phyloP scores from a whole-genome alignment of 2,113 vertebrate species.

The Cephalopholis sonnerati region DNA sequence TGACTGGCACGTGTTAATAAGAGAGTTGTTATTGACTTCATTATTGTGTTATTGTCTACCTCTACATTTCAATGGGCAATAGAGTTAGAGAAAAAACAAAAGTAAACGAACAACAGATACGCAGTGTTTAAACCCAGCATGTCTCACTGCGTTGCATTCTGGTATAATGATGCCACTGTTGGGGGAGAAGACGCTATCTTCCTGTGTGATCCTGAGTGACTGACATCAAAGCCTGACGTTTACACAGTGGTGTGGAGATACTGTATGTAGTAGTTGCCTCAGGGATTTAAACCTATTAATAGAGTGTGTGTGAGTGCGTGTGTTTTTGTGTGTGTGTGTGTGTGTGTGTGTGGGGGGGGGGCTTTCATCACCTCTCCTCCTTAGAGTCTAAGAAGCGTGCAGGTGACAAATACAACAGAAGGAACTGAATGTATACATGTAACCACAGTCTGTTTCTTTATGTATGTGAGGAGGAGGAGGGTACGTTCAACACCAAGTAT shows the following conservation, averaged over 20 bases:
- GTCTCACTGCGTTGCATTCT: conserved; percentile 5
- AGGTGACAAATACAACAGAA: conserved; percentile 18
- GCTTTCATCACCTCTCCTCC: conserved; percentile 11
- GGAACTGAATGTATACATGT: not conserved
- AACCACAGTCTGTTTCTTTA: conserved; percentile 9
- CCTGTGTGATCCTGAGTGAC: not conserved
- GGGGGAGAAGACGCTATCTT: not conserved
- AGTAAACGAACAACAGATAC: not conserved
- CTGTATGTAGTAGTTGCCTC: not conserved
- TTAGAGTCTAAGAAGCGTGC: not conserved
- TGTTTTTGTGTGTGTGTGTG: conserved; percentile 2
- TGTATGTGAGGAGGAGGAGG: not conserved
- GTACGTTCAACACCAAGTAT: not conserved
- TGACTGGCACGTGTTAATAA: not conserved
- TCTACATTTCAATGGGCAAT: too few relatives aligned
- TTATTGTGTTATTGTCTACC: not conserved
- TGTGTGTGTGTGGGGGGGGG: conserved; percentile 8
- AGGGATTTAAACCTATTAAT: conserved; percentile 14
- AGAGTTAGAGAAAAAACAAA: not conserved
- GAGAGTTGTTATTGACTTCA: not conserved
- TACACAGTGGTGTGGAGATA: not conserved
- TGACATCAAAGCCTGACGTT: not conserved
- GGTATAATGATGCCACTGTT: not conserved
- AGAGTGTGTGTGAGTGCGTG: not conserved
- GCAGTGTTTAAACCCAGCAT: not conserved